Base-by-base conservation (phyloP, 2,113 vertebrate genomes). In the Semnornis frantzii region DNA sequence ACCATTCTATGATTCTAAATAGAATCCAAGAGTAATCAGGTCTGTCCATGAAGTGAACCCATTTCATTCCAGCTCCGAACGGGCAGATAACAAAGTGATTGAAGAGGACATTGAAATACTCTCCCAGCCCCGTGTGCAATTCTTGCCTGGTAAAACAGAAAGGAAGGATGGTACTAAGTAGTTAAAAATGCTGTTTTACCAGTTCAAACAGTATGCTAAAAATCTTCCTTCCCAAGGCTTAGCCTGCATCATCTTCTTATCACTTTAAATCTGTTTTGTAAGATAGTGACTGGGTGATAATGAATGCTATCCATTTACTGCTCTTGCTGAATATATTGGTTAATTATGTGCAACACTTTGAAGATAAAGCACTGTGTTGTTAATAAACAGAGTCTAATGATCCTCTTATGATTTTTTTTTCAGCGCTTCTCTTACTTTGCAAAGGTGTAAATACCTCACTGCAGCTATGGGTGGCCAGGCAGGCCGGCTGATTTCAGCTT, bases 261-360 rank as follows among this genome's bases (percentile, higher is more conserved):
- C 63, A n/a, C 50, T 89, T 89, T 50, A 75, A 80, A 89, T 68
- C 46, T 60, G 24, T 73, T 83, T 78, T 73, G 54, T 57, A 80
- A 91, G 84, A 60, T 25, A 77, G 62, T 71, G 81, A 76, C 89
- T 94, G 76, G 46, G 79, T 95, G 95, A 90, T 96, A 95, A 95
- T 94, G 88, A 90, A 80, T 71, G 79, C 77, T 90, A 87, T 73
- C 65, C 70, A 42, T 90, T 94, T 82, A 66, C 77, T 73, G 44
- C 5, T 15, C 44, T 89, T 85, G 77, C 77, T 89, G 80, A 90
- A 92, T 89, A 57, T 60, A 48, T 88, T 70, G 74, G 82, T 80
- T 95, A 92, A 92, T 91, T 86, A 82, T 84, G 62, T 10, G 2
- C 84, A 92, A 64, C 42, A 25, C 92, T 91, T 90, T 85, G 87